Base-by-base conservation (phyloP, 2,888 invertebrate species). In the Xestia rhomboidea region DNA sequence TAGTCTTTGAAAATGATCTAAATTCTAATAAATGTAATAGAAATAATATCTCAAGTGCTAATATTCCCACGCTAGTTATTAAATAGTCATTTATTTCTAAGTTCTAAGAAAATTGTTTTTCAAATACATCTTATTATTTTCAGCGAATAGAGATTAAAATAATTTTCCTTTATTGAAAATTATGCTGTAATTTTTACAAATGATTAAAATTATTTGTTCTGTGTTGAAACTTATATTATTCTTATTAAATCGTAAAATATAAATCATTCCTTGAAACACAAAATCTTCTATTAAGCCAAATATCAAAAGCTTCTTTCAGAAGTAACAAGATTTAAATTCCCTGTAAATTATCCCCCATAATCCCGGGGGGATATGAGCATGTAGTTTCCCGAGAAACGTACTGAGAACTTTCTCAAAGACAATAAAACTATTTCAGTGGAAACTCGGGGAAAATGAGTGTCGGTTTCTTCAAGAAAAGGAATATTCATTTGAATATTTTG, bases 341-440 rank as follows among this genome's bases (percentile, higher is more conserved):
- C 38, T 24, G 38, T 10, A 41, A 79, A 79, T 66, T 41, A 49
- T 57, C 27, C 5, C 51, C 30, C 38, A 38, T 67, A 38, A 80
- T 24, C 60, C 66, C 34, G 21, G 24, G 30, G 24, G 41, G 15
- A 67, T 41, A n/a, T 15, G 21, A 72, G 18, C 54, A 27, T 30
- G 68, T 73, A 71, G 13, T 68, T 71, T 63, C 63, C 24, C 46
- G 68, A 34, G 18, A 38, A 79, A 60, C 38, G 24, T 83, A 57
- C 24, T 18, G 34, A 34, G 38, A 72, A 84, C 71, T 84, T 75
- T 75, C 74, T 49, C 68, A 18, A 30, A 70, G 46, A 68, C 24
- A 71, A 41, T 80, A 80, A 80, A 80, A 84, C 75, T 75, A 84
- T 82, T 66, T 62, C 60, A 30, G 46, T 0, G 15, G 18, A 72